phyloP scores from a whole-genome alignment of 2,888 invertebrate genomes.

The Drosophila neoperkinsi region DNA sequence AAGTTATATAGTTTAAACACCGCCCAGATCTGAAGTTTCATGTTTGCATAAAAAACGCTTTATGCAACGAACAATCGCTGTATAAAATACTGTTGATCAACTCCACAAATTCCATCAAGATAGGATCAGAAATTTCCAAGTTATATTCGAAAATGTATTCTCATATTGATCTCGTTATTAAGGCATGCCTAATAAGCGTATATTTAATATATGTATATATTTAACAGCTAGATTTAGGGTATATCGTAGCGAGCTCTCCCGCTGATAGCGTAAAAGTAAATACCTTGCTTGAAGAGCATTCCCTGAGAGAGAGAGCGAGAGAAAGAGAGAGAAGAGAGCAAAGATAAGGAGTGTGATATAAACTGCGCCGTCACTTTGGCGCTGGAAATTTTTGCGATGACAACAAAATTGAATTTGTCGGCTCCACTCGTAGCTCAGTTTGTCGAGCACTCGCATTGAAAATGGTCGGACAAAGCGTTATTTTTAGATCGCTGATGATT shows the following conservation, averaged over 20 bases:
- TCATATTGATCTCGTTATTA: no score
- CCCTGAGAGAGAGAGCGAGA: not conserved
- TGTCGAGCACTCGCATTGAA: not conserved
- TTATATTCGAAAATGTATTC: no score
- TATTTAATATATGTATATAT: not conserved
- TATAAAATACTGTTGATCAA: no score
- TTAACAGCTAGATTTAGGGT: not conserved
- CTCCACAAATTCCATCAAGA: no score
- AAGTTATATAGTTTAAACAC: not conserved
- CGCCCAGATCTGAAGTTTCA: no score
- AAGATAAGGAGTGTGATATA: not conserved
- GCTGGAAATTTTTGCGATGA: not conserved
- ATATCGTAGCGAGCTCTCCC: not conserved
- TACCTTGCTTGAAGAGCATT: not conserved
- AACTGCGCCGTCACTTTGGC: conserved; percentile 1
- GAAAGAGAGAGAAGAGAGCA: not conserved
- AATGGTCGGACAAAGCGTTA: conserved; percentile 6
- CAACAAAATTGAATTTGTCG: not conserved
- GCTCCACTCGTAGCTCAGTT: conserved; percentile 17
- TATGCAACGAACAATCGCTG: not conserved
- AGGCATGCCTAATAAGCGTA: not conserved
- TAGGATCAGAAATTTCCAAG: no score
- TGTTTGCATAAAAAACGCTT: no score
- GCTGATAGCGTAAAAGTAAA: no score
- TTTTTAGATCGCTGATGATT: not conserved